Percentiles rank a stretch among this genome's conserved stretches.
These are phyloP conservation scores for Caenorhabditis sp. DNA, from an alignment of 2,888 invertebrate genomes.

Conservation along the genomic window DNA sequence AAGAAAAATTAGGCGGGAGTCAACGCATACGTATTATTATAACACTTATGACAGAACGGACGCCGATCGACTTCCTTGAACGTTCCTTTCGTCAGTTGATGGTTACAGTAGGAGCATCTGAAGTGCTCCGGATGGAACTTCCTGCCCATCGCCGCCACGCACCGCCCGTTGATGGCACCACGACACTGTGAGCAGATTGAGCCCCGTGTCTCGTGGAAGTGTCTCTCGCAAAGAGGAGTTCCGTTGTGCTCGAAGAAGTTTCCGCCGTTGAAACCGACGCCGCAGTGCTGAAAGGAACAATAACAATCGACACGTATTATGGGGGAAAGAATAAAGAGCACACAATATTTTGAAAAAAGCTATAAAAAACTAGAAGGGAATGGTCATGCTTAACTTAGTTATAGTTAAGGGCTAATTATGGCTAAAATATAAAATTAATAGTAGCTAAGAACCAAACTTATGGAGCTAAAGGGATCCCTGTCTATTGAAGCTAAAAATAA, in stretches of 20 bases:
- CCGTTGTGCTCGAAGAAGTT: constrained; percentile 99
- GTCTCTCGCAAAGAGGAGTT: constrained; percentile 97
- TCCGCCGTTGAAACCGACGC: constrained; percentile 96
- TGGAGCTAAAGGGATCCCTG: too few species aligned
- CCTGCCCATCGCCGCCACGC: constrained; percentile 98
- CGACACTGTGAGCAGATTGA: constrained; percentile 88
- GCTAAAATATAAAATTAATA: not conserved
- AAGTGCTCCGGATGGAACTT: constrained; percentile 99
- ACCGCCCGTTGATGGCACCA: constrained; percentile 86
- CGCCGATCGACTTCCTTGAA: constrained; percentile 99
- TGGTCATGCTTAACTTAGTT: constrained; percentile 25
- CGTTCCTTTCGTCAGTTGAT: constrained; percentile 98
- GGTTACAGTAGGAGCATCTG: constrained; percentile 97
- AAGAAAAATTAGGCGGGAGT: constrained; percentile 67
- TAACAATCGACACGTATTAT: constrained; percentile 58
- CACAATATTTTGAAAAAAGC: not conserved
- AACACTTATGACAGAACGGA: constrained; percentile 98
- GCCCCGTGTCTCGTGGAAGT: constrained; percentile 97
- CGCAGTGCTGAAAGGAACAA: constrained; percentile 89
- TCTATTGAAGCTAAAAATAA: too few species aligned
- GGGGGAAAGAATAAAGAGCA: constrained; percentile 1
- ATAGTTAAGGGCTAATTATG: not conserved
- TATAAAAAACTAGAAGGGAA: not conserved
- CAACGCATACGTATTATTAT: constrained; percentile 88
- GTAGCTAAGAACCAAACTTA: not conserved